Conservation (phyloP, 2,888 invertebrate species). For the Boloria selene region DNA sequence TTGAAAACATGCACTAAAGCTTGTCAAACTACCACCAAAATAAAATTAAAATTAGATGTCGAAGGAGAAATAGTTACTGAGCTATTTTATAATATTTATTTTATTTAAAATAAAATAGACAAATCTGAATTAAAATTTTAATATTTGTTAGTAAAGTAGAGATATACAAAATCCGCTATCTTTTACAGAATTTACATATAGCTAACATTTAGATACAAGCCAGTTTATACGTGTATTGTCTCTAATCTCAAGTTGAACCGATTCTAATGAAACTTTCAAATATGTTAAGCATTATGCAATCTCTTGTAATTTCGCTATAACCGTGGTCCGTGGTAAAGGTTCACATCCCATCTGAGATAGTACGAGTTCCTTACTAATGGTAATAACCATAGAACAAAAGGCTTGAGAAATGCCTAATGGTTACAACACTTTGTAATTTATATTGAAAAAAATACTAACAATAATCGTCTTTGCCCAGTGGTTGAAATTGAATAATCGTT, state of each 20-base stretch:
- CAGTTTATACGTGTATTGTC: conserved; percentile 1
- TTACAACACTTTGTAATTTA: background rate
- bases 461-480: background rate
- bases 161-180: too few relatives aligned
- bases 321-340: conserved; percentile 19
- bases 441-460: too few relatives aligned
- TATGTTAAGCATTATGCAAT: conserved; percentile 23
- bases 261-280: conserved; percentile 24
- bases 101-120: too few relatives aligned
- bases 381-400: conserved; percentile 28
- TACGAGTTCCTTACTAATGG: conserved; percentile 30
- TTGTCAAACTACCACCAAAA: too few relatives aligned
- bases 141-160: too few relatives aligned
- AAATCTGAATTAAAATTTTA: too few relatives aligned
- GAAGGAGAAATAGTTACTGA: too few relatives aligned
- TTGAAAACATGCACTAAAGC: too few relatives aligned
- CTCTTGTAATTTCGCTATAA: conserved; percentile 14
- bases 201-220: background rate
- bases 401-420: background rate
- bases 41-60: too few relatives aligned
- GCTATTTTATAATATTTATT: too few relatives aligned
- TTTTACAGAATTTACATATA: background rate
- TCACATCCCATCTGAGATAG: conserved; percentile 24
- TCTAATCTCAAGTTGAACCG: conserved; percentile 12
- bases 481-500: too few relatives aligned